Evolutionary conservation across 2,888 invertebrate genomes (phyloP), one percentile per base, ranked within the genome.

Genomic region (Platerodrilus igneus): DNA sequence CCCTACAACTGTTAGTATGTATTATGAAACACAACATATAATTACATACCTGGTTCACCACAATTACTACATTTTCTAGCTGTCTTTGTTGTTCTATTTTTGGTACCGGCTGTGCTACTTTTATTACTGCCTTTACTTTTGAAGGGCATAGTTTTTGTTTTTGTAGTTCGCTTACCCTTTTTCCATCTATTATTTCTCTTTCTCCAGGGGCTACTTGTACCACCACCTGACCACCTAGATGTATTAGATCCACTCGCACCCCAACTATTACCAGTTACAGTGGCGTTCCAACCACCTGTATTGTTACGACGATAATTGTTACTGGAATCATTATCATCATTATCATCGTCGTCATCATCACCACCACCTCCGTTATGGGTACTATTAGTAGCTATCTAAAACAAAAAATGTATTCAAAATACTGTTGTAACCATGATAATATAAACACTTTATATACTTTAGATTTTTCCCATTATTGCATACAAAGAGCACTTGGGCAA

Each of bases 41-140:
- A n/a, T 37, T 47, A 7, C 13, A 17, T 60, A 77, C 78, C 91
- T 70, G 83, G 82, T 55, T 80, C 73, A 5, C 81, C 77, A 63
- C 91, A 91, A 29, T 76, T 56, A 1, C 86, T 77, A 63, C 89
- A 90, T 58, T 77, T 81, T 40, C 86, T 71, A 30, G 69, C 68
- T 1, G 25, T 39, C 44, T 29, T 43, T 42, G 14, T 35, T 20
- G 25, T 36, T 34, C 43, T 8, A n/a, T n/a, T n/a, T n/a, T n/a
- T n/a, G n/a, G n/a, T n/a, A n/a, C n/a, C n/a, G n/a, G n/a, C n/a
- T n/a, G n/a, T n/a, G n/a, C n/a, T n/a, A n/a, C n/a, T n/a, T n/a
- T n/a, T n/a, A n/a, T n/a, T n/a, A 29, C 27, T 11, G 28, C 17
- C 1, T 45, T 41, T 9, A 9, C 23, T 41, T 19, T 4, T 45